These are phyloP conservation scores for Porites lobata DNA, from an alignment of 92 coral and sea anemone species.

Conservation along the genomic window DNA sequence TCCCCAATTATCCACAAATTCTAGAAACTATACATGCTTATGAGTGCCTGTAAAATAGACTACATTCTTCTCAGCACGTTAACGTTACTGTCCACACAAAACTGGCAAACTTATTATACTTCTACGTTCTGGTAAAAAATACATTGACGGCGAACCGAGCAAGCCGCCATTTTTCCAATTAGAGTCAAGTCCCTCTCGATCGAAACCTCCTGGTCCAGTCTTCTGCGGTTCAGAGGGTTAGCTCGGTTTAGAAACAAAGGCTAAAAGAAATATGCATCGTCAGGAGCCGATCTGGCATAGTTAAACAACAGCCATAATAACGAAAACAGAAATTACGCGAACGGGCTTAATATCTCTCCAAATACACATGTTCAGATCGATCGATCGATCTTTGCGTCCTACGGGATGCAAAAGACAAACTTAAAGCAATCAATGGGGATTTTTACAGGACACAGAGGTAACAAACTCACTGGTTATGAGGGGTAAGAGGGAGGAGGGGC, in stretches of 20 bases:
- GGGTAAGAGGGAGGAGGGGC: too few species aligned
- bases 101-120: not conserved
- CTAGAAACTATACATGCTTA: not conserved
- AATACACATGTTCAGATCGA: too few species aligned
- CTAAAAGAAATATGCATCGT: too few species aligned
- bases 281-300: too few species aligned
- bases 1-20: not conserved
- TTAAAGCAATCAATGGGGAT: too few species aligned
- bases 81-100: not conserved
- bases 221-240: not conserved
- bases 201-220: not conserved
- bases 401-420: too few species aligned
- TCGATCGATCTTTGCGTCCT: too few species aligned
- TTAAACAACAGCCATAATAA: too few species aligned
- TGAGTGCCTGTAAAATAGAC: not conserved
- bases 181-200: slow-evolving; percentile 8
- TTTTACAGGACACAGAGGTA: too few species aligned
- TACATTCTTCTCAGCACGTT: not conserved
- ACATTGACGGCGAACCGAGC: not conserved
- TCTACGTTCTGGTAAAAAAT: not conserved
- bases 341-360: too few species aligned
- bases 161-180: slow-evolving; percentile 35
- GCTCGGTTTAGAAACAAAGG: not conserved
- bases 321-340: too few species aligned
- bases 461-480: too few species aligned